A percentile compares a stretch with the other conserved stretches of the same genome.
phyloP scores from a whole-genome alignment of 1,140 invertebrate species.

The Trachymyrmex septentrionalis region DNA sequence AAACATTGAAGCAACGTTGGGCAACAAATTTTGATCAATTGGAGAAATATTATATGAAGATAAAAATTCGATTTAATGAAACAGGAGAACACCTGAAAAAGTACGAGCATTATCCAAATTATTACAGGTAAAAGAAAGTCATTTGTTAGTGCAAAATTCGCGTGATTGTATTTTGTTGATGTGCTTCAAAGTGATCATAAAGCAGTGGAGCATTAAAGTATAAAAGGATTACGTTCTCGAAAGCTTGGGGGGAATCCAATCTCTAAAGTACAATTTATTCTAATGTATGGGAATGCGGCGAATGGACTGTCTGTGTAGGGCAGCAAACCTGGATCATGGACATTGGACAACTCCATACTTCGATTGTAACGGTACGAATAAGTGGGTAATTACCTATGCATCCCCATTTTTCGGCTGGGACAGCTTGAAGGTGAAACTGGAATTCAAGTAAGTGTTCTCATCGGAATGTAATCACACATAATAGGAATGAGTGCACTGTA shows the following conservation, averaged over 20 bases:
- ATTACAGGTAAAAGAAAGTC: conserved; percentile 89
- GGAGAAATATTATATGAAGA: conserved; percentile 97
- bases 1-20: conserved; percentile 96
- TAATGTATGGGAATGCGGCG: conserved; percentile 78
- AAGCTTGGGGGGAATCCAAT: conserved; percentile 45
- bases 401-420: conserved; percentile 99
- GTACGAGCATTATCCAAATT: conserved; percentile 96
- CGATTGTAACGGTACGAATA: conserved; percentile 97
- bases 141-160: conserved; percentile 17
- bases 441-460: conserved; percentile 95
- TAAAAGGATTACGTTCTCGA: conserved; percentile 47
- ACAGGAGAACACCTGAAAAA: conserved; percentile 93
- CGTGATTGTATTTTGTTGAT: conserved; percentile 14
- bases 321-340: conserved; percentile 95
- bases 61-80: conserved; percentile 96
- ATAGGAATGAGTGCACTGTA: not conserved
- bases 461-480: conserved; percentile 13
- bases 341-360: conserved; percentile 97
- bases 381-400: conserved; percentile 98
- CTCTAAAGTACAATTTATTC: conserved; percentile 81
- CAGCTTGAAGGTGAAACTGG: conserved; percentile 94
- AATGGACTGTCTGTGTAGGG: conserved; percentile 85
- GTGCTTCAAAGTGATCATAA: not conserved
- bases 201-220: conserved; percentile 17
- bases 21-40: conserved; percentile 96